phyloP scores from a whole-genome alignment of 2,888 invertebrate species.

The Lysandra bellargus region DNA sequence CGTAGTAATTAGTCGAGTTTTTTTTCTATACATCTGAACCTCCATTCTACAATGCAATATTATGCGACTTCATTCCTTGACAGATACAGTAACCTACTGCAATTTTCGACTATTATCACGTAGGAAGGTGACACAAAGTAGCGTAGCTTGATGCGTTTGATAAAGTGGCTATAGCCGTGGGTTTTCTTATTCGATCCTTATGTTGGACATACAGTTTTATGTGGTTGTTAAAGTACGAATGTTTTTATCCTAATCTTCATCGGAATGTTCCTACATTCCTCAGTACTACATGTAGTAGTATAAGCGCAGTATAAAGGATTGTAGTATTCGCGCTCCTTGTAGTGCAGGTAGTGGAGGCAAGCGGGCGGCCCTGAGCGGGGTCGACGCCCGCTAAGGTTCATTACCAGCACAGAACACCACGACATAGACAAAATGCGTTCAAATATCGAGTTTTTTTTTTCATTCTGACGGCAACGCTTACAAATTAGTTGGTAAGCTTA shows the following conservation, averaged over 20 bases:
- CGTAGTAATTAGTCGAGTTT: constrained; percentile 12
- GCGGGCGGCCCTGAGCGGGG: constrained; percentile 44
- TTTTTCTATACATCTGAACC: neutral
- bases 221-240: too few relatives aligned
- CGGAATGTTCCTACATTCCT: neutral
- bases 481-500: neutral
- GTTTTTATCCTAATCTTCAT: neutral
- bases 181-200: too few relatives aligned
- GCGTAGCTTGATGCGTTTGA: too few relatives aligned
- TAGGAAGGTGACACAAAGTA: too few relatives aligned
- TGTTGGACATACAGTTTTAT: too few relatives aligned
- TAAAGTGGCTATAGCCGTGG: too few relatives aligned
- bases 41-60: too few relatives aligned
- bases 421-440: constrained; percentile 33
- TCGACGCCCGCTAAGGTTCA: constrained; percentile 44
- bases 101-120: too few relatives aligned
- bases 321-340: constrained; percentile 10
- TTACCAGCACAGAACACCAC: constrained; percentile 41
- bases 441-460: neutral
- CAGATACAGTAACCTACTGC: too few relatives aligned
- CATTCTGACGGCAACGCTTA: neutral
- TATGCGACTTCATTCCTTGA: too few relatives aligned
- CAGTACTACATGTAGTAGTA: neutral
- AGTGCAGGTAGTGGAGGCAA: constrained; percentile 28
- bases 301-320: constrained; percentile 2